Evolutionary conservation across 2,797 vertebrate species (phyloP).

Genomic region (Cottoperca gobio): DNA sequence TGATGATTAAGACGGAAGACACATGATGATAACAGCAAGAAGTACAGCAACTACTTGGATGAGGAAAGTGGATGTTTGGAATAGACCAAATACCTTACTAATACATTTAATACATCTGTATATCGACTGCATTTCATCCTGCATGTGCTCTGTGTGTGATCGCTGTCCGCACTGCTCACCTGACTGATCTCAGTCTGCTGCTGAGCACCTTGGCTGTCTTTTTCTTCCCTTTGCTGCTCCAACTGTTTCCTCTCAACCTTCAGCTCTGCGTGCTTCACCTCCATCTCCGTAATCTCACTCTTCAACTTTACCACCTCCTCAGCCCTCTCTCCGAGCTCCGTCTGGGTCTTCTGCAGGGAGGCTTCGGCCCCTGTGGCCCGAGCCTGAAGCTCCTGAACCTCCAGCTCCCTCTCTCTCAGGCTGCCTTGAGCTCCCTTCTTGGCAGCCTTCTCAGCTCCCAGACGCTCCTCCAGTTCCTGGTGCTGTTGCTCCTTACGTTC

Average conservation of each 20-base stretch:
- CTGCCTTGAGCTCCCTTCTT: constrained; percentile 87
- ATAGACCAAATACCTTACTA: not conserved
- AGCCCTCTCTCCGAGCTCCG: constrained; percentile 86
- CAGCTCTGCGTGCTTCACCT: constrained; percentile 91
- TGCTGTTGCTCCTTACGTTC: constrained; percentile 88
- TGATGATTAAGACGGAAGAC: not conserved
- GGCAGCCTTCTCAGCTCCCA: constrained; percentile 85
- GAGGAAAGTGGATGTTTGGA: not conserved
- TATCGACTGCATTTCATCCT: not conserved
- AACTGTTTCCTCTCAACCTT: constrained; percentile 95
- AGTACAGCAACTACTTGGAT: not conserved
- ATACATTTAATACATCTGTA: not conserved
- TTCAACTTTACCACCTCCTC: constrained; percentile 88
- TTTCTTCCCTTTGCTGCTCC: constrained; percentile 94
- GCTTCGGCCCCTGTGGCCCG: constrained; percentile 86
- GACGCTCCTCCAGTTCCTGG: constrained; percentile 88
- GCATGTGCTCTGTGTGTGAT: not conserved
- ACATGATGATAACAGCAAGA: not conserved
- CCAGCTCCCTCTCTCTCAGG: constrained; percentile 91
- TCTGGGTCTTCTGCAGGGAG: constrained; percentile 87
- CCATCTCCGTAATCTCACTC: constrained; percentile 89
- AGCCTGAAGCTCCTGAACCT: constrained; percentile 92
- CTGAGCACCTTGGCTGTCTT: constrained; percentile 91
- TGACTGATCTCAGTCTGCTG: constrained; percentile 95
- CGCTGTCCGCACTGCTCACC: constrained; percentile 75